A percentile compares a stretch with the other conserved stretches of the same genome.
Evolutionary conservation across 2,888 invertebrate species (phyloP).

Genomic region (Troilus luridus): DNA sequence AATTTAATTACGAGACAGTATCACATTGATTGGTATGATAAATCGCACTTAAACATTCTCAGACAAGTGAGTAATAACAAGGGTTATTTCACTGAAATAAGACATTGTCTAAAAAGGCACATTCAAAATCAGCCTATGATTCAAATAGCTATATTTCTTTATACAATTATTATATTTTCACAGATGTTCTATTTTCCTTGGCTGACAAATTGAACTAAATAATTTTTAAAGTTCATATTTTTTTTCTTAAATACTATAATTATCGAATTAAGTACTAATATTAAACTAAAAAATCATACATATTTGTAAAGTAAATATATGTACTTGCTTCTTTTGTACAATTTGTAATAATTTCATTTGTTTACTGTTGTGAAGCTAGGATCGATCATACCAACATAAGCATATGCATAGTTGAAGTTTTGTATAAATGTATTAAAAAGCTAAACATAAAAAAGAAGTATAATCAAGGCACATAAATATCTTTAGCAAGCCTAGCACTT

Average conservation of each 20-base stretch:
- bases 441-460: not conserved
- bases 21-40: too few species aligned
- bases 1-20: too few species aligned
- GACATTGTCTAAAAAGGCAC: too few species aligned
- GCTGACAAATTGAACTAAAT: not conserved
- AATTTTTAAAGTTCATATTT: not conserved
- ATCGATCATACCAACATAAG: not conserved
- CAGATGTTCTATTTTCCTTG: not conserved
- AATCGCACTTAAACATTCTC: too few species aligned
- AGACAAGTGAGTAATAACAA: too few species aligned
- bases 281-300: not conserved
- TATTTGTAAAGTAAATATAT: not conserved
- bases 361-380: not conserved
- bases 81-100: too few species aligned
- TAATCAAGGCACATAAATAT: constrained; percentile 10
- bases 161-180: not conserved
- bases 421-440: not conserved
- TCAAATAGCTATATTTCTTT: not conserved
- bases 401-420: not conserved
- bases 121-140: too few species aligned
- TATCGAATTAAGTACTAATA: not conserved
- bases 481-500: not conserved
- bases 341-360: not conserved
- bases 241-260: not conserved
- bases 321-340: constrained; percentile 22